phyloP scores from a whole-genome alignment of 2,888 invertebrate genomes.

The Brachyptera risi region DNA sequence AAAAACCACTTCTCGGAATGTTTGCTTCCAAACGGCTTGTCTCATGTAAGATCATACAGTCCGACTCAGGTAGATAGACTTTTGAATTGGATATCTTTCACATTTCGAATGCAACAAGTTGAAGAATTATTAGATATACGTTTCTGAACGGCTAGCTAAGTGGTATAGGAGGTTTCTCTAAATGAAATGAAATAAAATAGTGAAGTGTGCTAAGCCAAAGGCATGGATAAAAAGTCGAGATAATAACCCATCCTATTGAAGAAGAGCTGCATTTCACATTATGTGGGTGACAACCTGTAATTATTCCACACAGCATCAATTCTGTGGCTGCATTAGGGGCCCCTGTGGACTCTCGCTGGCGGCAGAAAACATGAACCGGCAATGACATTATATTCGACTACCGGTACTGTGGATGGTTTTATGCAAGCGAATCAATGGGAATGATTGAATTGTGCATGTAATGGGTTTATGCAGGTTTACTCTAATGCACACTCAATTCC shows the following conservation, averaged over 20 bases:
- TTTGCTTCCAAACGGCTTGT: not conserved
- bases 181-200: slow-evolving; percentile 31
- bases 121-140: not conserved
- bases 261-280: slow-evolving; percentile 28
- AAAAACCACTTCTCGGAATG: slow-evolving; percentile 15
- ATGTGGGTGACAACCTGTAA: slow-evolving; percentile 32
- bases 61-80: not conserved
- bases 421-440: too few species aligned
- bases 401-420: too few species aligned
- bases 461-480: too few species aligned
- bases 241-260: slow-evolving; percentile 24
- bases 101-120: not conserved
- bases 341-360: not conserved
- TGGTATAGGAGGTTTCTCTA: slow-evolving; percentile 24
- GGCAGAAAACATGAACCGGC: too few species aligned
- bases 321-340: not conserved
- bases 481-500: too few species aligned
- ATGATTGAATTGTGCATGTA: too few species aligned
- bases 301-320: slow-evolving; percentile 20
- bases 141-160: too few species aligned
- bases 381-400: too few species aligned
- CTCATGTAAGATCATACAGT: too few species aligned
- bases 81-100: not conserved
- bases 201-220: slow-evolving; percentile 22
- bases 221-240: slow-evolving; percentile 24